These are phyloP conservation scores for Kobus ellipsiprymnus DNA, from an alignment of 2,113 vertebrate genomes.

Conservation along the genomic window DNA sequence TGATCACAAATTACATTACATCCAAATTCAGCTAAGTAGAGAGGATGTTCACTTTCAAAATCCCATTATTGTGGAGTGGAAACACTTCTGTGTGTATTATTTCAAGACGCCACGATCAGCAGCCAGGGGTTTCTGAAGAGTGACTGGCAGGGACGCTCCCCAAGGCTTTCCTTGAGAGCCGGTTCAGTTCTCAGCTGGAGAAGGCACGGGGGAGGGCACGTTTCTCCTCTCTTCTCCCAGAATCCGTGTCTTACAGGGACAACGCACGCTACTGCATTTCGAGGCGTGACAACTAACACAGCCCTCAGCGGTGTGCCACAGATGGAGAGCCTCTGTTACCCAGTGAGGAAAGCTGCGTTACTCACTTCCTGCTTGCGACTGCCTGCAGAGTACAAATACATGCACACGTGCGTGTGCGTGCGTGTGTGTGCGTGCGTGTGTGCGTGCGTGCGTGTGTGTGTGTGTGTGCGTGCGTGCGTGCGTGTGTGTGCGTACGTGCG, in stretches of 20 bases:
- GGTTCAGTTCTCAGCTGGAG: fast-evolving
- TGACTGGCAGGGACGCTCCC: not conserved
- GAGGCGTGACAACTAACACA: fast-evolving
- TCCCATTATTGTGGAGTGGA: not conserved
- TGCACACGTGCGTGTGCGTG: fast-evolving
- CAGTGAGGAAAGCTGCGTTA: fast-evolving
- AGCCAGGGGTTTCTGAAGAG: not conserved
- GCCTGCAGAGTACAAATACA: fast-evolving
- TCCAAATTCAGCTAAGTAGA: not conserved
- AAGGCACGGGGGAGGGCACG: fast-evolving
- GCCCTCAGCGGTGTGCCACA: fast-evolving
- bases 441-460: fast-evolving
- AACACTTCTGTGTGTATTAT: not conserved
- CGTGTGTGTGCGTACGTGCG: fast-evolving
- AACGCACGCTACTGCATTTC: fast-evolving
- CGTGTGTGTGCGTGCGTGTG: fast-evolving
- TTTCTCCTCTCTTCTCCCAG: fast-evolving
- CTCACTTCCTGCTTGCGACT: too few relatives aligned
- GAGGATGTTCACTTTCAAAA: constrained; percentile 22
- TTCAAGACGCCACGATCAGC: not conserved
- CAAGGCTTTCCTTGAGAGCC: fast-evolving
- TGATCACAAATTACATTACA: not conserved
- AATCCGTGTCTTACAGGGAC: fast-evolving
- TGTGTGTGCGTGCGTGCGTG: fast-evolving
- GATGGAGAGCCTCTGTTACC: not conserved